Conservation (phyloP, 2,113 vertebrate species). For the Xenopus tropicalis region DNA sequence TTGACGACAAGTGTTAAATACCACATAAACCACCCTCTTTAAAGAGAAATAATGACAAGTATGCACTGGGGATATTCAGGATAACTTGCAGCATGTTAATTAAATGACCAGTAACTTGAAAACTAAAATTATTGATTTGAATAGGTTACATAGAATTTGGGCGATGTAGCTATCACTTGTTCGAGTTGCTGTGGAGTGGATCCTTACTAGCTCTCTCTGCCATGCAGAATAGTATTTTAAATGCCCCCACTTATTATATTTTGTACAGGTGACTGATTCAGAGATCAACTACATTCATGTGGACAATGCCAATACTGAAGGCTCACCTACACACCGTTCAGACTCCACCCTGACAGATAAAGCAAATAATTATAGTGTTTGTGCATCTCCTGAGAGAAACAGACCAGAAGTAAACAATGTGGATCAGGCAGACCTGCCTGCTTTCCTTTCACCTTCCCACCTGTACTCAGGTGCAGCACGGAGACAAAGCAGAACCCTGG, state of each 20-base stretch:
- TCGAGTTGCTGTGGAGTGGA: no score
- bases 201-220: no score
- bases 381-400: slow-evolving; percentile 44
- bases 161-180: no score
- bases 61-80: no score
- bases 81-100: no score
- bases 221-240: neutral
- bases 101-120: no score
- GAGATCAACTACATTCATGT: slow-evolving; percentile 53
- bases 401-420: slow-evolving; percentile 35
- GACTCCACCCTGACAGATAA: slow-evolving; percentile 45
- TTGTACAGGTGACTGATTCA: slow-evolving; percentile 61
- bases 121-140: no score
- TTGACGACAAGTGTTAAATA: no score
- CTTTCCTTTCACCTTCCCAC: slow-evolving; percentile 47
- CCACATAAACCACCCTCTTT: no score
- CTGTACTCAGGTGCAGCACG: slow-evolving; percentile 51
- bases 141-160: no score
- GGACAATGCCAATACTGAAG: slow-evolving; percentile 55
- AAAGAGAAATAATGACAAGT: no score
- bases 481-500: slow-evolving; percentile 52
- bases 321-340: slow-evolving; percentile 56
- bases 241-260: no score
- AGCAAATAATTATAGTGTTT: slow-evolving; percentile 17
- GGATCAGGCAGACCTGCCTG: slow-evolving; percentile 22